A percentile compares a stretch with the other conserved stretches of the same genome.
Conservation (phyloP, 1,140 invertebrate species). For the Zaprionus gabonicus region DNA sequence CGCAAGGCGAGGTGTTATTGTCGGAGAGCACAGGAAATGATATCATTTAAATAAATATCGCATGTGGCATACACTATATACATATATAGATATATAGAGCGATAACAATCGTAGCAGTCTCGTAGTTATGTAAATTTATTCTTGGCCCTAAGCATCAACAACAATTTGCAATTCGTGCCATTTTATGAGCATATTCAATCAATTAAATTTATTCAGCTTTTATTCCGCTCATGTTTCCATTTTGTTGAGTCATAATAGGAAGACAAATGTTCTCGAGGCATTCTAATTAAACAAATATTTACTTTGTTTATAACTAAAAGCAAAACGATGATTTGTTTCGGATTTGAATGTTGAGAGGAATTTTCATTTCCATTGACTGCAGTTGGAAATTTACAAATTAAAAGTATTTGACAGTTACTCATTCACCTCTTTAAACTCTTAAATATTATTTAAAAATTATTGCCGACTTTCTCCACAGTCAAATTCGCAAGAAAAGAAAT, state of each 20-base stretch:
- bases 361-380: too few relatives aligned
- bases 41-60: constrained; percentile 63
- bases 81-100: constrained; percentile 31
- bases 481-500: constrained; percentile 1
- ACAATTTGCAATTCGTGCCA: constrained; percentile 36
- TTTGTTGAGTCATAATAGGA: constrained; percentile 8
- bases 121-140: constrained; percentile 46
- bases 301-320: neutral
- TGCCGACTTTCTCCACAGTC: constrained; percentile 14
- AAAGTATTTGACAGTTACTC: too few relatives aligned
- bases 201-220: constrained; percentile 38
- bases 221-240: constrained; percentile 6
- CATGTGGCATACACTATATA: constrained; percentile 32
- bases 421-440: neutral
- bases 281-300: constrained; percentile 6
- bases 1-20: constrained; percentile 41
- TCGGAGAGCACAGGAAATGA: constrained; percentile 61
- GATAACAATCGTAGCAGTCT: constrained; percentile 37
- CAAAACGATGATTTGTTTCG: neutral
- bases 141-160: constrained; percentile 3
- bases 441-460: neutral
- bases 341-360: neutral
- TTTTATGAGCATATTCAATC: constrained; percentile 36
- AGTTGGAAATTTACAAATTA: too few relatives aligned
- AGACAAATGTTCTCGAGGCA: constrained; percentile 1